Evolutionary conservation across 2,797 vertebrate species (phyloP).

Genomic region (Tauraco hartlaubi): DNA sequence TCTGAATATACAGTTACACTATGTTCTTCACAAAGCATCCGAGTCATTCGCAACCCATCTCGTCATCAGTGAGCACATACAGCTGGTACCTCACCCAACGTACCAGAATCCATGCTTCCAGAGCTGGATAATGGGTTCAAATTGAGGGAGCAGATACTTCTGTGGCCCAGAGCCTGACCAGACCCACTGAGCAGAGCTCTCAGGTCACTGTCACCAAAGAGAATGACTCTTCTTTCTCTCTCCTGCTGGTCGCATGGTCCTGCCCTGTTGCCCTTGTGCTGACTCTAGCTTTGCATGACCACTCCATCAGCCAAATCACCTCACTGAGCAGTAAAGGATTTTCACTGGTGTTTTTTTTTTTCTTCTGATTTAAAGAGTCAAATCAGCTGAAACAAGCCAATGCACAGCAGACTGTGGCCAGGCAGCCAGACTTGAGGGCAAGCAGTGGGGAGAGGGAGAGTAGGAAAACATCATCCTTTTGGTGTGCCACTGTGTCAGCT

Average conservation of each 20-base stretch:
- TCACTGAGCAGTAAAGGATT: background rate
- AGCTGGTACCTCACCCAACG: background rate
- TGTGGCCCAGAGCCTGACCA: background rate
- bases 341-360: background rate
- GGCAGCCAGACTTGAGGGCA: background rate
- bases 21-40: background rate
- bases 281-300: background rate
- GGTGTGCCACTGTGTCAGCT: background rate
- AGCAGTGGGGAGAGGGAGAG: background rate
- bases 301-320: background rate
- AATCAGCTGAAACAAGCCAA: background rate
- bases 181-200: background rate
- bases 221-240: background rate
- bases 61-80: background rate
- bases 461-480: background rate
- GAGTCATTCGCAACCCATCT: background rate
- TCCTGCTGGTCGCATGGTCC: accelerated
- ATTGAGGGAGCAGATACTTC: background rate
- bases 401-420: background rate
- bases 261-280: background rate
- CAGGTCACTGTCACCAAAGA: background rate
- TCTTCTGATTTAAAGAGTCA: background rate
- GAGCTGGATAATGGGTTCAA: background rate
- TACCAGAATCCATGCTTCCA: background rate
- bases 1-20: background rate